Evolutionary conservation across 2,888 invertebrate species (phyloP), one percentile per base, ranked within the genome.

Genomic region (Rhopalosiphum nymphaeae): DNA sequence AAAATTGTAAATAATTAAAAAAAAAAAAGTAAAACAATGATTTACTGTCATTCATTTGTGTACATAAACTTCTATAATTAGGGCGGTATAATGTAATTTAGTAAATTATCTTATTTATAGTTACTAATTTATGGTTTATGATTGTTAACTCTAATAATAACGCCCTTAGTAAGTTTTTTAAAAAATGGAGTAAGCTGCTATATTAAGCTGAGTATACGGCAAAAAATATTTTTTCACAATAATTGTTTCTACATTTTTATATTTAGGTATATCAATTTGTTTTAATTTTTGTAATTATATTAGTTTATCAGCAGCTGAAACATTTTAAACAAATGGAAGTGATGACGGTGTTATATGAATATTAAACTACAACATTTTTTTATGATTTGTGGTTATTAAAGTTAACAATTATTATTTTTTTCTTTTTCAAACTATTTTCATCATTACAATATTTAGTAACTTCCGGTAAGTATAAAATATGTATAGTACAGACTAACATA

Each of bases 81-180:
- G 57, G 90, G 93, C 85, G 90, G 57, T 94, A 90, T 93, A 49
- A 90, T 94, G 90, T 94, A 94, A 56, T 91, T 94, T 94, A 94
- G 93, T 86, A 49, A 90, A 86, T 90, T 61, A 92, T 92, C 49
- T 61, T 93, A 61, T 86, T 86, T 61, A 61, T 90, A 94, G 90
- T 94, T 94, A 94, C 93, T 94, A 90, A 94, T 61, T 93, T 90
- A 57, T 53, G 85, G 85, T 84, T 85, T 86, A 57, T 94, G 56
- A 93, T 93, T 89, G 89, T 93, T 89, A 93, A 93, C 44, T 89
- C 11, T 90, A 89, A 94, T 93, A 78, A 89, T 49, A 46, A 86
- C 25, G 49, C n/a, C 57, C 49, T 86, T 94, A 53, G 49, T 93
- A 61, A 46, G 57, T 91, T 92, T 90, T 88, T 57, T 7, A 44